Evolutionary conservation across 2,797 vertebrate species (phyloP).

Genomic region (Coracias cyanogaster): DNA sequence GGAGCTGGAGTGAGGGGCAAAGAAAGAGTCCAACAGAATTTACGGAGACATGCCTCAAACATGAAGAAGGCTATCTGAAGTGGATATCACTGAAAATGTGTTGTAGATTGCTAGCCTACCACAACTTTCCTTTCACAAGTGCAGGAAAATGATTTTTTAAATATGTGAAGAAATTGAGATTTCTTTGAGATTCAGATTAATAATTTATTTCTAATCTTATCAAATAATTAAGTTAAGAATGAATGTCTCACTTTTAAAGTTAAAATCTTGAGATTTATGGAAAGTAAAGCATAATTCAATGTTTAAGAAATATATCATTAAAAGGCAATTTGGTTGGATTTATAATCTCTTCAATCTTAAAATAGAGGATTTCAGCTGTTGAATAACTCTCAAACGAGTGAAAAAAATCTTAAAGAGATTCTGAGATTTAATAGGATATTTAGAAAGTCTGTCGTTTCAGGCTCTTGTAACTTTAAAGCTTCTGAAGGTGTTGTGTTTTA

Average conservation of each 20-base stretch:
- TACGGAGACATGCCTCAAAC: background rate
- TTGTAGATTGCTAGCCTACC: background rate
- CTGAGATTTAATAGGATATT: background rate
- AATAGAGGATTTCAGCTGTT: slow-evolving; percentile 42
- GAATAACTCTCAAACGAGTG: background rate
- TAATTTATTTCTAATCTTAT: slow-evolving; percentile 78
- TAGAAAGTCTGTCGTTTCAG: background rate
- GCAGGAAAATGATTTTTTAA: slow-evolving; percentile 25
- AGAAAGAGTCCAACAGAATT: background rate
- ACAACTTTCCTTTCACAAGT: background rate
- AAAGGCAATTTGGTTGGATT: slow-evolving; percentile 62
- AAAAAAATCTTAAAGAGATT: slow-evolving; percentile 15
- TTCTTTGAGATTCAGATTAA: slow-evolving; percentile 64
- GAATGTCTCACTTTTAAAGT: slow-evolving; percentile 50
- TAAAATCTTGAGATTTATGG: slow-evolving; percentile 69
- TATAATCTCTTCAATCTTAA: slow-evolving; percentile 66
- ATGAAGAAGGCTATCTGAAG: background rate
- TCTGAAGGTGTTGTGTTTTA: background rate
- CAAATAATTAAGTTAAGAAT: slow-evolving; percentile 78
- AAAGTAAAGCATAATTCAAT: slow-evolving; percentile 55
- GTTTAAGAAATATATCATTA: slow-evolving; percentile 68
- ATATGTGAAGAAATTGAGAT: slow-evolving; percentile 54
- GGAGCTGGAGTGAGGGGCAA: background rate
- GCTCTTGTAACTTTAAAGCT: background rate
- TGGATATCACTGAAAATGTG: background rate